Conservation (phyloP, 1,140 invertebrate species). For the Lasioglossum albipes region DNA sequence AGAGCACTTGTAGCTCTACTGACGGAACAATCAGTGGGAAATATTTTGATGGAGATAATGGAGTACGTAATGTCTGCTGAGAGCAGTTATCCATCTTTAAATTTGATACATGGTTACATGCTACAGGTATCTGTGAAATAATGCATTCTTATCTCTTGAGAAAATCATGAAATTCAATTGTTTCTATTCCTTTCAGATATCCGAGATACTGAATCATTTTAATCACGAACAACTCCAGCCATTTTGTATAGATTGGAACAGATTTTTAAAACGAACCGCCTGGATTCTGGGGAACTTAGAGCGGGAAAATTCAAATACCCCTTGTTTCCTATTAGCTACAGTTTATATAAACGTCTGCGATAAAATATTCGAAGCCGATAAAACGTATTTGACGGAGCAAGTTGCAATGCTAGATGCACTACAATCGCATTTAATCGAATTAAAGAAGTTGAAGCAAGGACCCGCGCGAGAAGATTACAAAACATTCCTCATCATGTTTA, state of each 20-base stretch:
- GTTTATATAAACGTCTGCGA: slow-evolving; percentile 60
- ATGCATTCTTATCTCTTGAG: not conserved
- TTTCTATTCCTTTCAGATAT: slow-evolving; percentile 56
- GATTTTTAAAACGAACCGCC: slow-evolving; percentile 23
- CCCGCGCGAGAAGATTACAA: slow-evolving; percentile 69
- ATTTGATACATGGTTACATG: slow-evolving; percentile 76
- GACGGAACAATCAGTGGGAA: slow-evolving; percentile 67
- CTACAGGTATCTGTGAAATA: slow-evolving; percentile 68
- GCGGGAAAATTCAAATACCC: slow-evolving; percentile 33
- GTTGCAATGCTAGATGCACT: slow-evolving; percentile 36
- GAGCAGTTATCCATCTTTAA: slow-evolving; percentile 60
- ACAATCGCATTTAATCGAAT: slow-evolving; percentile 48
- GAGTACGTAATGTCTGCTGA: slow-evolving; percentile 49
- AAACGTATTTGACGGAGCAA: slow-evolving; percentile 28
- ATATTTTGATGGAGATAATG: slow-evolving; percentile 70
- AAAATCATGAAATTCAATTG: not conserved
- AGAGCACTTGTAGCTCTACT: slow-evolving; percentile 85
- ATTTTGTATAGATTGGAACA: slow-evolving; percentile 11
- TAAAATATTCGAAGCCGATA: slow-evolving; percentile 53
- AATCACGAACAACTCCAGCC: slow-evolving; percentile 21
- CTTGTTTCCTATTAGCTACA: slow-evolving; percentile 64
- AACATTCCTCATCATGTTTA: slow-evolving; percentile 55
- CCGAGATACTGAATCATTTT: slow-evolving; percentile 62
- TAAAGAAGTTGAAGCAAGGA: slow-evolving; percentile 52
- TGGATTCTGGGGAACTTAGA: slow-evolving; percentile 65